These are phyloP conservation scores for Apoda limacodes DNA, from an alignment of 2,888 invertebrate genomes.

Conservation along the genomic window DNA sequence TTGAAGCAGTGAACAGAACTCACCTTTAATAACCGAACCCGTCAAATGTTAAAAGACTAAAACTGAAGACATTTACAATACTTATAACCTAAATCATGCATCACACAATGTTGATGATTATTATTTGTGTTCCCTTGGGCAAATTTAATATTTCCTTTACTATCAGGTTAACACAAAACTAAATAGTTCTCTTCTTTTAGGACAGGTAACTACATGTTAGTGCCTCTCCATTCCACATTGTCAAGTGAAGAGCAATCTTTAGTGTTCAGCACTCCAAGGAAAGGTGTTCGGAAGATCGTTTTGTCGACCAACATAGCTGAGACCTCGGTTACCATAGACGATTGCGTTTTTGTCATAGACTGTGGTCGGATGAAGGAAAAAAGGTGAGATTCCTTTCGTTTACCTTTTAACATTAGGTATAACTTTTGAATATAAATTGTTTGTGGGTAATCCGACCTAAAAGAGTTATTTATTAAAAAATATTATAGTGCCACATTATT, in stretches of 20 bases:
- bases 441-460: no score
- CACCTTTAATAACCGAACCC: no score
- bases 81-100: no score
- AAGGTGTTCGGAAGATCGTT: constrained; percentile 86
- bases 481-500: no score
- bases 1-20: no score
- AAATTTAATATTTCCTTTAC: background rate
- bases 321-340: constrained; percentile 95
- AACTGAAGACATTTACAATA: no score
- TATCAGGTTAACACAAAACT: no score
- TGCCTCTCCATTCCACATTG: constrained; percentile 89
- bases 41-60: no score
- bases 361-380: constrained; percentile 94
- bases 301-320: constrained; percentile 94
- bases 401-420: no score
- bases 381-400: no score
- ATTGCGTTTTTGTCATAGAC: constrained; percentile 95
- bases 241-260: constrained; percentile 86
- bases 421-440: no score
- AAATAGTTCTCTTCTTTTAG: constrained; percentile 41
- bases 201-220: constrained; percentile 74
- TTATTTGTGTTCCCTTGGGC: background rate
- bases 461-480: no score
- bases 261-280: constrained; percentile 76
- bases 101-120: constrained; percentile 4